A percentile compares a stretch with the other conserved stretches of the same genome.
Conservation (phyloP, 2,113 vertebrate species). For the Rana temporaria region DNA sequence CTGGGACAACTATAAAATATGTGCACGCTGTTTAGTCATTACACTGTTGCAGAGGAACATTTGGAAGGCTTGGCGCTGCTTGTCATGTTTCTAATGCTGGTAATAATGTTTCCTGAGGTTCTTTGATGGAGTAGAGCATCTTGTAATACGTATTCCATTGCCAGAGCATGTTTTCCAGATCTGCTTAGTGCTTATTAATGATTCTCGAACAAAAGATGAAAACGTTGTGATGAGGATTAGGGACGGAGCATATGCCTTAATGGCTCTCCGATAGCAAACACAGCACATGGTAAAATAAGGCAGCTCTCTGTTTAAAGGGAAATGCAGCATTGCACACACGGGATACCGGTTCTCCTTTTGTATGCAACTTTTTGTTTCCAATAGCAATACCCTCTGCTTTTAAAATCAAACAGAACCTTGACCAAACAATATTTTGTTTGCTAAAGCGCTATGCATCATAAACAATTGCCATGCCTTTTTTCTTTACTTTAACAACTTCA, state of each 20-base stretch:
- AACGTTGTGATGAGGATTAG: slow-evolving; percentile 29
- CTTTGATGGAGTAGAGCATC: neutral
- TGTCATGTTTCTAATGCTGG: neutral
- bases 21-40: neutral
- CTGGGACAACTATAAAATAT: neutral
- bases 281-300: neutral
- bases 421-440: too few relatives aligned
- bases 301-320: neutral
- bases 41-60: neutral
- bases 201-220: slow-evolving; percentile 34
- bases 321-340: neutral
- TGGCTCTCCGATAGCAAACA: slow-evolving; percentile 1
- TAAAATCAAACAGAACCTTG: too few relatives aligned
- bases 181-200: slow-evolving; percentile 23
- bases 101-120: neutral
- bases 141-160: slow-evolving; percentile 33
- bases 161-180: neutral
- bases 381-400: too few relatives aligned
- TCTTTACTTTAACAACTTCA: too few relatives aligned
- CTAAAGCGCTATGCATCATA: too few relatives aligned
- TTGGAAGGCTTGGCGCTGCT: neutral
- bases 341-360: too few relatives aligned
- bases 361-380: too few relatives aligned
- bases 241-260: neutral
- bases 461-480: too few relatives aligned